Evolutionary conservation across 2,888 invertebrate genomes (phyloP).

Genomic region (Aquatica leii): DNA sequence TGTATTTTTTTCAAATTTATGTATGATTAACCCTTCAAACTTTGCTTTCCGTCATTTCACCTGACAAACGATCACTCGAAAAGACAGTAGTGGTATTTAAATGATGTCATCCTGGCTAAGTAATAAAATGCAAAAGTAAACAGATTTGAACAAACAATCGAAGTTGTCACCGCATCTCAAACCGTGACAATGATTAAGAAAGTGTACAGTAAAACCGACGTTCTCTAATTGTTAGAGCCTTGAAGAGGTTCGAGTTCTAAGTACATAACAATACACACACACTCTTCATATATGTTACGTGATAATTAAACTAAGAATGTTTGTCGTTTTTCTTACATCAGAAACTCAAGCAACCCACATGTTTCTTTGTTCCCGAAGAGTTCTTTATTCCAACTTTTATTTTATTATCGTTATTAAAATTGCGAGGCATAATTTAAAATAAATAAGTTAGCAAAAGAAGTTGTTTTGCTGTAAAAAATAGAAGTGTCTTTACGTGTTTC

Average conservation of each 20-base stretch:
- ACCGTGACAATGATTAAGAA: slow-evolving; percentile 30
- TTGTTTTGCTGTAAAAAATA: too few relatives aligned
- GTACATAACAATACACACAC: slow-evolving; percentile 41
- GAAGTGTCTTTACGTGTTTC: slow-evolving; percentile 16
- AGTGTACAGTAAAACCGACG: slow-evolving; percentile 28
- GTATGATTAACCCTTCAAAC: slow-evolving; percentile 16
- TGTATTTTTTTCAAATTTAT: slow-evolving; percentile 2
- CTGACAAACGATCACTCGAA: slow-evolving; percentile 20
- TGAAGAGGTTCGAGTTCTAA: slow-evolving; percentile 43
- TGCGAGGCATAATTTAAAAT: slow-evolving; percentile 18
- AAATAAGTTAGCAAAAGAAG: slow-evolving; percentile 10
- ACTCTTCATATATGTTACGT: slow-evolving; percentile 39
- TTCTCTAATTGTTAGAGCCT: slow-evolving; percentile 42
- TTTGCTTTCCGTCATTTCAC: slow-evolving; percentile 12
- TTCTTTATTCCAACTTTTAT: slow-evolving; percentile 33
- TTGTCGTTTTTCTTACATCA: slow-evolving; percentile 36
- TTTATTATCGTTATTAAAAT: slow-evolving; percentile 14
- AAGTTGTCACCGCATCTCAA: slow-evolving; percentile 33
- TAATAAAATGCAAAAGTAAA: slow-evolving; percentile 38
- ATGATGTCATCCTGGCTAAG: slow-evolving; percentile 31
- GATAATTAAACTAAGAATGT: slow-evolving; percentile 44
- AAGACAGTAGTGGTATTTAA: slow-evolving; percentile 28
- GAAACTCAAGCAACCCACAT: slow-evolving; percentile 36
- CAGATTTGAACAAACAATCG: slow-evolving; percentile 39
- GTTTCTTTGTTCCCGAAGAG: slow-evolving; percentile 29